Percentiles rank a stretch among this genome's conserved stretches.
These are phyloP conservation scores for Brachionus rotundiformis DNA, from an alignment of 1,140 invertebrate genomes.

Conservation along the genomic window DNA sequence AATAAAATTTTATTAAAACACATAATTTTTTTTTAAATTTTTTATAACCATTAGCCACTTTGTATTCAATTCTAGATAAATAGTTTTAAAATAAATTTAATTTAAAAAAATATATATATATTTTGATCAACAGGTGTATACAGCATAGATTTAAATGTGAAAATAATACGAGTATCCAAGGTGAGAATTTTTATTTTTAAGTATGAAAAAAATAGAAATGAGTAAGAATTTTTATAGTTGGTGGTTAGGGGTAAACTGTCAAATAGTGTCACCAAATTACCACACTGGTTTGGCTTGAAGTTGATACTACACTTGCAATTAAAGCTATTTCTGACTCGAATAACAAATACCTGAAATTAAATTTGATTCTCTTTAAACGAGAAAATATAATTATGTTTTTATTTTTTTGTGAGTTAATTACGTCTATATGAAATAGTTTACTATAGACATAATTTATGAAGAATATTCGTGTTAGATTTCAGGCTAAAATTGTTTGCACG, in stretches of 20 bases:
- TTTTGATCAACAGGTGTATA: too few relatives aligned
- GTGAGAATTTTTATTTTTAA: too few relatives aligned
- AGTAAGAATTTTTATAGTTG: too few relatives aligned
- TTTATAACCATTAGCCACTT: neutral
- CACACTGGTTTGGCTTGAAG: neutral
- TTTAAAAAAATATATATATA: too few relatives aligned
- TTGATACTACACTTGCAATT: neutral
- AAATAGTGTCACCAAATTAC: neutral
- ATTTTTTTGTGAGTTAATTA: neutral
- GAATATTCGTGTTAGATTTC: neutral
- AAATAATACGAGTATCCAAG: neutral
- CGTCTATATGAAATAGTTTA: conserved; percentile 19
- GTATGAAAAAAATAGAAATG: too few relatives aligned
- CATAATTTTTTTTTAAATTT: neutral
- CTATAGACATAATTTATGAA: conserved; percentile 11
- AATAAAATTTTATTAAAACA: neutral
- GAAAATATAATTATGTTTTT: conserved; percentile 11
- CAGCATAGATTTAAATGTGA: neutral
- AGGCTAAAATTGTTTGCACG: neutral
- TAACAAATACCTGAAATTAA: conserved; percentile 2
- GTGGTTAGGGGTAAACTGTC: too few relatives aligned
- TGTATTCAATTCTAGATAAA: too few relatives aligned
- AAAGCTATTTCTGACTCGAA: neutral
- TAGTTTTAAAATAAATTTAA: too few relatives aligned
- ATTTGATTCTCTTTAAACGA: neutral